phyloP scores from a whole-genome alignment of 2,888 invertebrate genomes.

The Drosophila longiperda region DNA sequence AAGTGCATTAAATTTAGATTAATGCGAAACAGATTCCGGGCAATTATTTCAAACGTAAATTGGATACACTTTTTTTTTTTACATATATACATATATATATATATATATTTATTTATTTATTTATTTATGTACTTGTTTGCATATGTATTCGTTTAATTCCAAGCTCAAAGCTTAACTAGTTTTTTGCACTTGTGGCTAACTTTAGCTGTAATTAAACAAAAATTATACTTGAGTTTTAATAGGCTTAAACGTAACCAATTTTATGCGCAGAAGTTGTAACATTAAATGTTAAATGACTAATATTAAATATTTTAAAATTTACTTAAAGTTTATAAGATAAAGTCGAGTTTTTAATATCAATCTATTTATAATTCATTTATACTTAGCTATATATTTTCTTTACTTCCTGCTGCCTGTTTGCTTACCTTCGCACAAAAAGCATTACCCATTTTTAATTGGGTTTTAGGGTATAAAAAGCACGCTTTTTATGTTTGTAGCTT shows the following conservation, averaged over 20 bases:
- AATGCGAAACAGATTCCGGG: conserved; percentile 40
- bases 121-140: neutral
- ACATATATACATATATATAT: neutral
- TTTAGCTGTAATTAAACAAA: conserved; percentile 29
- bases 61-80: conserved; percentile 5
- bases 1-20: conserved; percentile 70
- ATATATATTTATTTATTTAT: neutral
- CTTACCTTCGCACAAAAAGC: neutral
- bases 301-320: neutral
- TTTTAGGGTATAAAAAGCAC: neutral
- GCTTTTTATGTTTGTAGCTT: neutral
- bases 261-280: neutral
- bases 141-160: neutral
- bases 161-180: conserved; percentile 12
- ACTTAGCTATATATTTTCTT: neutral
- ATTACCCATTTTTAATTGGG: neutral
- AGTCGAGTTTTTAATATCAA: no score
- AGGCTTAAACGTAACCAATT: conserved; percentile 5
- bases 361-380: no score
- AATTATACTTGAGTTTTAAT: conserved; percentile 30
- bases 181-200: conserved; percentile 8
- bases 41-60: conserved; percentile 29
- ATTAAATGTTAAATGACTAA: neutral
- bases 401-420: neutral
- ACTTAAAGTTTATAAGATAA: neutral